A percentile compares a stretch with the other conserved stretches of the same genome.
These are phyloP conservation scores for Muscicapa adusta DNA, from an alignment of 2,113 vertebrate species.

Conservation along the genomic window DNA sequence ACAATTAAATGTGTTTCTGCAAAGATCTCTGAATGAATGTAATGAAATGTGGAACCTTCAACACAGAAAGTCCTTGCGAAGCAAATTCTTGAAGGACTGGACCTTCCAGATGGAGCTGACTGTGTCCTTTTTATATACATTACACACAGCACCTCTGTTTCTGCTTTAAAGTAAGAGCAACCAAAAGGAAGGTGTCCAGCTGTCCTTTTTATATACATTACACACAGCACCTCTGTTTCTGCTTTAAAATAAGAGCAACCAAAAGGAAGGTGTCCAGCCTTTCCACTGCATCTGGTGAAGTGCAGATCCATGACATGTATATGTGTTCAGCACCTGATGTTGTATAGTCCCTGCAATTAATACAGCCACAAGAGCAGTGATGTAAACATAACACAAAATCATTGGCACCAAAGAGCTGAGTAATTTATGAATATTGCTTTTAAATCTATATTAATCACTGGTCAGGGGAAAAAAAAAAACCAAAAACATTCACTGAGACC, in stretches of 20 bases:
- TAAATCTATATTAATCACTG: background rate
- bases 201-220: background rate
- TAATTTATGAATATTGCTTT: background rate
- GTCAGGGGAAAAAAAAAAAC: background rate
- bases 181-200: background rate
- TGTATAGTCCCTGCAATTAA: background rate
- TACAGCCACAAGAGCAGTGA: background rate
- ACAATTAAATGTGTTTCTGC: background rate
- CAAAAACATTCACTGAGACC: background rate
- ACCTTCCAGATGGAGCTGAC: background rate
- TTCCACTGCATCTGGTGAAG: background rate
- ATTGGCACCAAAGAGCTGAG: background rate
- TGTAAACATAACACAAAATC: background rate
- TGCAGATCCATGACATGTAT: background rate
- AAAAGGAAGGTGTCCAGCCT: background rate
- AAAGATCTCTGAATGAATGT: background rate
- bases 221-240: background rate
- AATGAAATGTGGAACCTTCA: background rate
- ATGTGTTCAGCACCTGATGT: background rate
- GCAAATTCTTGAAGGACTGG: background rate
- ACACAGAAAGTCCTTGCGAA: background rate
- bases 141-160: background rate
- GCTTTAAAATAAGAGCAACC: slow-evolving; percentile 8
- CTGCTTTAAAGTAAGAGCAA: slow-evolving; percentile 13
- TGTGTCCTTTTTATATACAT: background rate